Conservation (phyloP, 1,140 invertebrate species). For the Amyelois transitella region DNA sequence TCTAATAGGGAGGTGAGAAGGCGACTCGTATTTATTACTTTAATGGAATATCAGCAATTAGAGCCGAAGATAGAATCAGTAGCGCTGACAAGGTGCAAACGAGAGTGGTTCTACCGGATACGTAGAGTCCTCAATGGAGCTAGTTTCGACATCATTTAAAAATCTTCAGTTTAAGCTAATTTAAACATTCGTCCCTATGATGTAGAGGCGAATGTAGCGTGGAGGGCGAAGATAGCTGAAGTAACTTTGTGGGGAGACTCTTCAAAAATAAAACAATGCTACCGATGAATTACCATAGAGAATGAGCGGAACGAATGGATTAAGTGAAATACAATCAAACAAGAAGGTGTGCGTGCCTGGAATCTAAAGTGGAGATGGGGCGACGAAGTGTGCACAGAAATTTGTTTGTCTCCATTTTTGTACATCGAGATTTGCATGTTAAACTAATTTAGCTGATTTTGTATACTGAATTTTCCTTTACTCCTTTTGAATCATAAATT, state of each 20-base stretch:
- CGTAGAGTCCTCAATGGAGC: slow-evolving; percentile 25
- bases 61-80: slow-evolving; percentile 58
- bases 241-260: slow-evolving; percentile 16
- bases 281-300: slow-evolving; percentile 64
- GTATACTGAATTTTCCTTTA: background rate
- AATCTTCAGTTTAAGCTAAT: slow-evolving; percentile 9
- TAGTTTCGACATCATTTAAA: slow-evolving; percentile 15
- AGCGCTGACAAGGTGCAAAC: slow-evolving; percentile 71
- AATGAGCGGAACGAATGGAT: slow-evolving; percentile 63
- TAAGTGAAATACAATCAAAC: slow-evolving; percentile 61
- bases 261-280: slow-evolving; percentile 65
- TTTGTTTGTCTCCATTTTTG: slow-evolving; percentile 26
- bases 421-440: slow-evolving; percentile 14
- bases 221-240: slow-evolving; percentile 4
- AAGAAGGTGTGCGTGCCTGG: slow-evolving; percentile 36
- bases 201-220: slow-evolving; percentile 12
- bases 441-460: slow-evolving; percentile 14
- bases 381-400: slow-evolving; percentile 21
- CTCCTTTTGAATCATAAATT: background rate
- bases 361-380: slow-evolving; percentile 33
- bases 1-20: slow-evolving; percentile 49
- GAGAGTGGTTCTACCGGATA: slow-evolving; percentile 61
- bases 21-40: slow-evolving; percentile 59
- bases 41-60: slow-evolving; percentile 72
- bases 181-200: slow-evolving; percentile 9